Evolutionary conservation across 2,888 invertebrate genomes (phyloP).

Genomic region (Mechanitis messenoides): DNA sequence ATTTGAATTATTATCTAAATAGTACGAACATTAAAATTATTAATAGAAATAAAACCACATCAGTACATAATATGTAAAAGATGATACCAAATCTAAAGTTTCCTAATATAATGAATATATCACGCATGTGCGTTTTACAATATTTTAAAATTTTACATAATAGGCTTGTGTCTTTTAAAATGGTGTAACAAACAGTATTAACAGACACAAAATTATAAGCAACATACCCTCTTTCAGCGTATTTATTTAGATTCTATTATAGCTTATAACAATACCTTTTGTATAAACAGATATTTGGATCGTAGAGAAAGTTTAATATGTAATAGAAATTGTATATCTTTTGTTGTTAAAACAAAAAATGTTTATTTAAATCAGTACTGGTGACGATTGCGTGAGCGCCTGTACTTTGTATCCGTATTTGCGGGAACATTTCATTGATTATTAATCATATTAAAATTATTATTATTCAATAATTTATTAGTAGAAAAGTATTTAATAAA

Average conservation of each 20-base stretch:
- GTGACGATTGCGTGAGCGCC: neutral
- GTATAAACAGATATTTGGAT: neutral
- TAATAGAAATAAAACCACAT: no score
- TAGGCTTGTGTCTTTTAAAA: no score
- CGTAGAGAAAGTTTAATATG: constrained; percentile 2
- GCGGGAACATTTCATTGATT: neutral
- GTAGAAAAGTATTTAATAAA: neutral
- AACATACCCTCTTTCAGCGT: no score
- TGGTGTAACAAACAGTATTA: no score
- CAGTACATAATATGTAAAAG: no score
- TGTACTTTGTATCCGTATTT: neutral
- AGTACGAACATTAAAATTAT: no score
- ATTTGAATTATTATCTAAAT: neutral
- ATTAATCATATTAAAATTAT: neutral
- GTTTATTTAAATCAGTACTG: neutral
- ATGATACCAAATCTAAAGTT: no score
- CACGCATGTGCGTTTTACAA: no score
- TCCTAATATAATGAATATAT: no score
- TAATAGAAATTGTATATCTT: constrained; percentile 1
- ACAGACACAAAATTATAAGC: no score
- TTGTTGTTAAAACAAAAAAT: constrained; percentile 4
- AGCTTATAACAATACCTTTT: neutral
- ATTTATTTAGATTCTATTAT: neutral
- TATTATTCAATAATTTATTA: neutral
- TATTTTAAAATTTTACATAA: no score